Percentiles rank a stretch among this genome's conserved stretches.
Conservation (phyloP, 2,113 vertebrate species). For the Tympanuchus pallidicinctus region DNA sequence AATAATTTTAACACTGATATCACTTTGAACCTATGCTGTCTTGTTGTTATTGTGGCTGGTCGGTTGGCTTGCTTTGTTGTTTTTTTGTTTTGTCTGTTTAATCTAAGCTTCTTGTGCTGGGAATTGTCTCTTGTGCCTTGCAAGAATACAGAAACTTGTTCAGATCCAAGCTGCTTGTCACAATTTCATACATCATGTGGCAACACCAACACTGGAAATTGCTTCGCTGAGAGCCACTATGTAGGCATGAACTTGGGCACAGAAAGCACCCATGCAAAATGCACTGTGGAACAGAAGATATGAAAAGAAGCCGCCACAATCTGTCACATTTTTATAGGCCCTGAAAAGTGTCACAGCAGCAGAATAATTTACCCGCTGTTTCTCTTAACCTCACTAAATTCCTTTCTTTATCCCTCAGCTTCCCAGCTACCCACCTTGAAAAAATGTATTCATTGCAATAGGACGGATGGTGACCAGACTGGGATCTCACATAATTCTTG, state of each 20-base stretch:
- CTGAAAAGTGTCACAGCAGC: neutral
- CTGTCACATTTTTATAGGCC: slow-evolving; percentile 1
- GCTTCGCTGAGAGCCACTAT: neutral
- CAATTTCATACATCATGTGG: neutral
- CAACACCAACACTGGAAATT: neutral
- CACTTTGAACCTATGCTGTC: neutral
- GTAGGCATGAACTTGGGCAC: slow-evolving; percentile 1
- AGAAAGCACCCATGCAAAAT: slow-evolving; percentile 7
- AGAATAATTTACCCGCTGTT: slow-evolving; percentile 3
- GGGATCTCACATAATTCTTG: neutral
- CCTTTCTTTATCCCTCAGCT: neutral
- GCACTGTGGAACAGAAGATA: neutral
- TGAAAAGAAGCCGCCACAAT: slow-evolving; percentile 16
- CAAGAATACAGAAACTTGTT: neutral
- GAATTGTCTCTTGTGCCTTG: neutral
- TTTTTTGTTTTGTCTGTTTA: neutral
- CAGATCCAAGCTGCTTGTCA: neutral
- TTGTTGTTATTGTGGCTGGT: neutral
- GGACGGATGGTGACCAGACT: neutral
- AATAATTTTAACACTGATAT: neutral
- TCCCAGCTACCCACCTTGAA: neutral
- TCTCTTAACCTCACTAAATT: neutral
- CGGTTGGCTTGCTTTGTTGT: neutral
- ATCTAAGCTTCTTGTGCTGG: neutral
- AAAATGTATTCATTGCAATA: neutral